These are phyloP conservation scores for Solenopsis fugax DNA, from an alignment of 1,140 invertebrate species.

Conservation along the genomic window DNA sequence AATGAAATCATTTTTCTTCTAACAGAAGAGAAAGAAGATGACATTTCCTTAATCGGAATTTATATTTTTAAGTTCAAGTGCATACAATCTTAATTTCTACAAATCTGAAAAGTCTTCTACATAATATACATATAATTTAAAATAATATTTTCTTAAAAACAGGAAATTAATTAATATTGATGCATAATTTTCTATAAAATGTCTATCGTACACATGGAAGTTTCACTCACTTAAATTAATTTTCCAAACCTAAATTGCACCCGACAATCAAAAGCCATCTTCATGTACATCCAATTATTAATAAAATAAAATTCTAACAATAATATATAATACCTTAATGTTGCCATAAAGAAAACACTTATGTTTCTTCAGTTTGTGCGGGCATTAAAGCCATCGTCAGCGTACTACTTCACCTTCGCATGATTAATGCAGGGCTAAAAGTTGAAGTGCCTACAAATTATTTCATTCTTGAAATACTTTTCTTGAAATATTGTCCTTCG, in stretches of 20 bases:
- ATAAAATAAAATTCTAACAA: conserved; percentile 2
- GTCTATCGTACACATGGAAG: neutral
- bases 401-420: neutral
- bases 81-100: neutral
- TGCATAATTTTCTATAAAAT: neutral
- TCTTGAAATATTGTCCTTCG: neutral
- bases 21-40: neutral
- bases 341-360: neutral
- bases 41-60: neutral
- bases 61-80: neutral
- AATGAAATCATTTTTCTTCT: neutral
- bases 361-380: neutral
- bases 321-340: too few relatives aligned
- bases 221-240: neutral
- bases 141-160: neutral
- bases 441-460: neutral
- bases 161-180: neutral
- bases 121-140: neutral
- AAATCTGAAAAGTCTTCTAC: neutral
- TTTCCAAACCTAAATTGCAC: neutral
- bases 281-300: neutral
- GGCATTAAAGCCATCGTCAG: neutral
- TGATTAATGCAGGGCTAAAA: neutral
- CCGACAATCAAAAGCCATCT: neutral
- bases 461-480: neutral